Base-by-base conservation (phyloP, 2,113 vertebrate genomes). In the Triplophysa tibetana region DNA sequence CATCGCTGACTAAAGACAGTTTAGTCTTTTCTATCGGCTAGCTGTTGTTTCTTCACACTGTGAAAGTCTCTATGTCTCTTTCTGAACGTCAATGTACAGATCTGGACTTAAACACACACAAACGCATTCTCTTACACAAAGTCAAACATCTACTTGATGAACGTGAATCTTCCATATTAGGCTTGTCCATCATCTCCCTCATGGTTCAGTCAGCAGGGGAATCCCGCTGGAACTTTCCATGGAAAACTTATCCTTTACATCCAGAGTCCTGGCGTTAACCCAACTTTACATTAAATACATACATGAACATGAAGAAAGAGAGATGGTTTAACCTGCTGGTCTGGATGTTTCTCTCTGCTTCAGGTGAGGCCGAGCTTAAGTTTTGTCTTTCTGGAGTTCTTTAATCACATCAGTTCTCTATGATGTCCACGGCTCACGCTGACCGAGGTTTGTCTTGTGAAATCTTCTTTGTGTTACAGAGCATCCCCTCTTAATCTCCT, bases 181-280 rank as follows among this genome's bases (percentile, higher is more conserved):
- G 54, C 6, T 1, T 2, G 7, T 56, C 50, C 8, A 19, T 16
- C 1, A 41, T 60, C 23, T 24, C 70, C 33, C 33, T 21, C 19
- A 73, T 23, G 70, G 33, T 73, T 73, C 33, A 41, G n/a, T 43
- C 70, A 60, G 54, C 13, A 3, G 70, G 52, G 50, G 70, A 24
- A 70, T 73, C 52, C 52, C 48, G 23, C 52, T 23, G 19, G 7
- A 2, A 14, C 41, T 60, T 60, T 52, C 54, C 70, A 73, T 23
- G 52, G 70, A 73, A 43, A 24, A 41, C 23, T 24, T 2, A 24
- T 8, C 1, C 16, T 50, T 9, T 48, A 50, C 66, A 69, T 50
- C n/a, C 13, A 17, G 2, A 14, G 43, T 21, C 45, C 24, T 24
- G 10, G 24, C 1, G 48, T 70, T 72, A 54, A 70, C 29, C 29